These are phyloP conservation scores for Carettochelys insculpta DNA, from an alignment of 2,113 vertebrate genomes.

Conservation along the genomic window DNA sequence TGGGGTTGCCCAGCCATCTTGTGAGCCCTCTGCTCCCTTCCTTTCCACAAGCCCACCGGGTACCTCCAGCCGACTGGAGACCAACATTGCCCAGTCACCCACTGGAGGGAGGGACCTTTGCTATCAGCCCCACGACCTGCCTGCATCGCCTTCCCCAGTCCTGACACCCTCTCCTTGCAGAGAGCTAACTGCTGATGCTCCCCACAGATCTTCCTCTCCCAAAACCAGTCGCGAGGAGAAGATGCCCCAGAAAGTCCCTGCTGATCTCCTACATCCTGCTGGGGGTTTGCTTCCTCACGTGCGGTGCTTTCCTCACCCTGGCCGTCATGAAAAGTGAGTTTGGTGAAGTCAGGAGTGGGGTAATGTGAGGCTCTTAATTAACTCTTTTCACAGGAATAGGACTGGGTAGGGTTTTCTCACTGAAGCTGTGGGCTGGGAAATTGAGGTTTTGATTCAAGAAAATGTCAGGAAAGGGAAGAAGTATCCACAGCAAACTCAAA, in stretches of 20 bases:
- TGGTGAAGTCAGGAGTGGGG: not conserved
- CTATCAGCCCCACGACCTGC: not conserved
- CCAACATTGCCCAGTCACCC: not conserved
- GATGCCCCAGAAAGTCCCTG: not conserved
- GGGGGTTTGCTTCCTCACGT: not conserved
- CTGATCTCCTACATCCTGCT: not conserved
- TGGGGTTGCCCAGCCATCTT: not conserved
- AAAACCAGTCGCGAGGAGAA: not conserved
- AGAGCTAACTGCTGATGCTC: not conserved
- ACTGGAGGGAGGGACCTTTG: not conserved
- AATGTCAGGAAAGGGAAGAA: not conserved
- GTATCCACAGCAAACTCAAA: not conserved
- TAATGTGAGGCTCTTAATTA: too few species aligned
- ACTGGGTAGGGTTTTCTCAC: not conserved
- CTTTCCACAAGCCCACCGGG: not conserved
- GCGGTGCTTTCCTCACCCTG: not conserved
- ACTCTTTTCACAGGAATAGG: not conserved
- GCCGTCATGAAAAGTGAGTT: slow-evolving; percentile 45
- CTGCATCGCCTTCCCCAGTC: not conserved
- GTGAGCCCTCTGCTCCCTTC: not conserved
- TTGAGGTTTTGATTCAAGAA: not conserved
- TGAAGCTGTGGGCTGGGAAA: not conserved
- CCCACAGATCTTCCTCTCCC: not conserved
- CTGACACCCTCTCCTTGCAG: not conserved
- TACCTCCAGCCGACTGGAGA: not conserved